Percentiles rank a stretch among this genome's conserved stretches.
phyloP scores from a whole-genome alignment of 2,888 invertebrate genomes.

The Reticulitermes lucifugus region DNA sequence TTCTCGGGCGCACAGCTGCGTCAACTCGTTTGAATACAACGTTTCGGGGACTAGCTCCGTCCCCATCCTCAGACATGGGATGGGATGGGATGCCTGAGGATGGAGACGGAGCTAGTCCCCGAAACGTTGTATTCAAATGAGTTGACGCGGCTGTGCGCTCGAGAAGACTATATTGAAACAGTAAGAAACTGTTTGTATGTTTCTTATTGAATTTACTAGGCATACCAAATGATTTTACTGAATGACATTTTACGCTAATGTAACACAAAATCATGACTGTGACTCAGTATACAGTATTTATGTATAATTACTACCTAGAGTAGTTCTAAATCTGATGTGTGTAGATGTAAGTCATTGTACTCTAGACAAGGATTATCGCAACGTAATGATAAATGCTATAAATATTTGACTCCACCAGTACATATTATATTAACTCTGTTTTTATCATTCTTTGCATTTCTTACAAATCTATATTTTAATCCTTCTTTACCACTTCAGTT shows the following conservation, averaged over 20 bases:
- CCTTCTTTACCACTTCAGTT: not conserved
- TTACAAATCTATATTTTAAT: not conserved
- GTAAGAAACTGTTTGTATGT: conserved; percentile 24
- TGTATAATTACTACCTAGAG: conserved; percentile 24
- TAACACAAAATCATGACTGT: not conserved
- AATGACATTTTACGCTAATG: not conserved
- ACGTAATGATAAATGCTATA: conserved; percentile 9
- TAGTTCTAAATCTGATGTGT: conserved; percentile 22
- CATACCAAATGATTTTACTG: conserved; percentile 22
- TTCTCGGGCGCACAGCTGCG: too few relatives aligned
- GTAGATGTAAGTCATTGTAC: conserved; percentile 33
- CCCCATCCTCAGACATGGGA: too few relatives aligned
- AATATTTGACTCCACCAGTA: conserved; percentile 28
- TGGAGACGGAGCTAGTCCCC: too few relatives aligned
- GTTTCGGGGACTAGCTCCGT: too few relatives aligned
- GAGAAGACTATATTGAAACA: not conserved
- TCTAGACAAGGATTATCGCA: conserved; percentile 7
- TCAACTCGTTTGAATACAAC: too few relatives aligned
- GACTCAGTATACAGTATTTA: conserved; percentile 41
- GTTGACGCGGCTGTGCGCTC: too few relatives aligned
- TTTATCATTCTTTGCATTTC: conserved; percentile 12
- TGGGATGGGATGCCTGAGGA: too few relatives aligned
- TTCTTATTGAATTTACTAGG: conserved; percentile 33
- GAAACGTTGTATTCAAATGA: too few relatives aligned
- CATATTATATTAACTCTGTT: not conserved